A percentile compares a stretch with the other conserved stretches of the same genome.
phyloP scores from a whole-genome alignment of 2,797 vertebrate genomes.

The Spheniscus humboldti region DNA sequence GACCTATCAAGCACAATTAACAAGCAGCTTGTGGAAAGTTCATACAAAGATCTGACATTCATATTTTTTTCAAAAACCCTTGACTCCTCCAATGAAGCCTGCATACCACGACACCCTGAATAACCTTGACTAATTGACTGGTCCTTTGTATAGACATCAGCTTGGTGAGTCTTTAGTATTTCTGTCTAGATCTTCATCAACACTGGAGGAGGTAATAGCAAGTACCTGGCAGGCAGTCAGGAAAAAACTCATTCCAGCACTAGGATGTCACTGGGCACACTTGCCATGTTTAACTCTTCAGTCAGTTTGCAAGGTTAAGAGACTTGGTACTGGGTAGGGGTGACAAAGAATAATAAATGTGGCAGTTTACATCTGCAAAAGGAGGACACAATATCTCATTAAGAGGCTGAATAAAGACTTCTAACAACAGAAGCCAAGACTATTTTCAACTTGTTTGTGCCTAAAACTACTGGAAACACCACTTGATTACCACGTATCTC shows the following conservation, averaged over 20 bases:
- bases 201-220: not conserved
- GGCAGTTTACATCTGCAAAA: not conserved
- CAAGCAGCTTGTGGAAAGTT: not conserved
- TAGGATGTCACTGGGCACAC: not conserved
- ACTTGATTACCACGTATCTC: not conserved
- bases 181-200: conserved; percentile 5
- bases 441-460: not conserved
- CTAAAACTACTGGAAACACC: not conserved
- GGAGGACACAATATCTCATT: not conserved
- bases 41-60: not conserved
- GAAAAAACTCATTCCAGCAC: not conserved
- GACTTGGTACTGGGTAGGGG: not conserved
- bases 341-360: not conserved
- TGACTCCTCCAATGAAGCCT: not conserved
- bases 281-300: not conserved
- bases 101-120: not conserved
- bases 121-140: not conserved
- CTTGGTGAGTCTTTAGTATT: not conserved
- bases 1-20: not conserved
- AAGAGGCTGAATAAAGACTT: not conserved
- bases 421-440: not conserved
- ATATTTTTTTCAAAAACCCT: not conserved
- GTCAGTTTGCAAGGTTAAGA: not conserved
- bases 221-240: not conserved
- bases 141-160: not conserved